Evolutionary conservation across 2,888 invertebrate genomes (phyloP).

Genomic region (Thyatira batis): DNA sequence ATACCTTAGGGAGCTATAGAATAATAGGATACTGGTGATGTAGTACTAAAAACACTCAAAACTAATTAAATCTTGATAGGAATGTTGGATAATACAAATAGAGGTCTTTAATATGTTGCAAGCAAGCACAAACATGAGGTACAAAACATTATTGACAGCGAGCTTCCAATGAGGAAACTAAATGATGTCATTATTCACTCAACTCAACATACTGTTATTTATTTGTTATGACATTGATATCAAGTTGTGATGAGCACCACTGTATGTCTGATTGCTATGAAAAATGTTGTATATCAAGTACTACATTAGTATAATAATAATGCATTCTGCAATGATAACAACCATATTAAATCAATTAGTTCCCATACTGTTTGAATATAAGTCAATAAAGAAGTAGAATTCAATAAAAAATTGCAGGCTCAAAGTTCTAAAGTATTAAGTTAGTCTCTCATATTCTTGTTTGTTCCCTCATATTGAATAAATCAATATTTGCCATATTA

Average conservation of each 20-base stretch:
- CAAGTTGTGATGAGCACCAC: constrained; percentile 3
- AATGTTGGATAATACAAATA: neutral
- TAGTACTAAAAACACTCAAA: neutral
- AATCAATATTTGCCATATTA: too few species aligned
- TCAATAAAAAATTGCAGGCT: too few species aligned
- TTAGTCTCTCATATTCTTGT: too few species aligned
- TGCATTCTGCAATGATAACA: neutral
- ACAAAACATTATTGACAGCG: constrained; percentile 12
- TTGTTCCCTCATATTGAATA: too few species aligned
- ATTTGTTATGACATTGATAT: constrained; percentile 25
- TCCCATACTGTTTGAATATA: too few species aligned
- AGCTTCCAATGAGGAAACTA: constrained; percentile 25
- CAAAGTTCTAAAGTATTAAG: too few species aligned
- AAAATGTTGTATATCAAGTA: constrained; percentile 5
- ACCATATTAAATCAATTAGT: too few species aligned
- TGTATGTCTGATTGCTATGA: constrained; percentile 1
- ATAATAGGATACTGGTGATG: too few species aligned
- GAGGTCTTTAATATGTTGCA: neutral
- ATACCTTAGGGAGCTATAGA: too few species aligned
- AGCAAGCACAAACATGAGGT: neutral
- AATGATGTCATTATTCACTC: constrained; percentile 27
- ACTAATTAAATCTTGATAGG: neutral
- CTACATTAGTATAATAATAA: neutral
- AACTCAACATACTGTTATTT: constrained; percentile 22
- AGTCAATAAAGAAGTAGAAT: too few species aligned